These are phyloP conservation scores for Drosophila willistoni DNA, from an alignment of 1,140 invertebrate species.

Conservation along the genomic window DNA sequence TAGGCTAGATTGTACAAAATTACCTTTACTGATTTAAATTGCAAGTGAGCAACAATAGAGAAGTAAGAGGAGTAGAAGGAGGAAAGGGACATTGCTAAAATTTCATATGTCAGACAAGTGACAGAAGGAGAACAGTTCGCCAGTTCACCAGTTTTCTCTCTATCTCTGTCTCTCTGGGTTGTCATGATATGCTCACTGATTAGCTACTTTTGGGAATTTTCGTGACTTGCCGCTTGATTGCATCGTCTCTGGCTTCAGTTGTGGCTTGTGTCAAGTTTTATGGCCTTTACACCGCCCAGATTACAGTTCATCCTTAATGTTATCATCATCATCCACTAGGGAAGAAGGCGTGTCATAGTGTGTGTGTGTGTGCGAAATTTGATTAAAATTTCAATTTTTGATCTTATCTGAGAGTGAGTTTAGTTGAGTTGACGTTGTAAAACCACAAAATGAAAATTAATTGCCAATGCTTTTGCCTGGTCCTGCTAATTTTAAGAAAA, in stretches of 20 bases:
- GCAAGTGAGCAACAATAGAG: not conserved
- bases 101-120: constrained; percentile 4
- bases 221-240: constrained; percentile 67
- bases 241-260: constrained; percentile 31
- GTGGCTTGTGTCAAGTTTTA: constrained; percentile 37
- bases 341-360: not conserved
- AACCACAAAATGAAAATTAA: constrained; percentile 55
- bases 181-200: constrained; percentile 59
- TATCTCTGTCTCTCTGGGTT: not conserved
- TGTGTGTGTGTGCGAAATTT: constrained; percentile 35
- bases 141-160: not conserved
- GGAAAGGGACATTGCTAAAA: not conserved
- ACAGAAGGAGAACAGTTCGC: constrained; percentile 3
- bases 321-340: constrained; percentile 1
- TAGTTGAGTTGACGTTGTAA: constrained; percentile 34
- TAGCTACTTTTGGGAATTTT: constrained; percentile 65
- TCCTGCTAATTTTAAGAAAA: constrained; percentile 24
- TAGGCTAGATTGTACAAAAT: constrained; percentile 10
- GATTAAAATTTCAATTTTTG: constrained; percentile 67
- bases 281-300: constrained; percentile 23
- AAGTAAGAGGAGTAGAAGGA: not conserved
- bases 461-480: constrained; percentile 40
- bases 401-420: constrained; percentile 11
- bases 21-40: constrained; percentile 13
- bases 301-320: constrained; percentile 1